A percentile compares a stretch with the other conserved stretches of the same genome.
Conservation (phyloP, 2,797 vertebrate species). For the Meriones psammophilus region DNA sequence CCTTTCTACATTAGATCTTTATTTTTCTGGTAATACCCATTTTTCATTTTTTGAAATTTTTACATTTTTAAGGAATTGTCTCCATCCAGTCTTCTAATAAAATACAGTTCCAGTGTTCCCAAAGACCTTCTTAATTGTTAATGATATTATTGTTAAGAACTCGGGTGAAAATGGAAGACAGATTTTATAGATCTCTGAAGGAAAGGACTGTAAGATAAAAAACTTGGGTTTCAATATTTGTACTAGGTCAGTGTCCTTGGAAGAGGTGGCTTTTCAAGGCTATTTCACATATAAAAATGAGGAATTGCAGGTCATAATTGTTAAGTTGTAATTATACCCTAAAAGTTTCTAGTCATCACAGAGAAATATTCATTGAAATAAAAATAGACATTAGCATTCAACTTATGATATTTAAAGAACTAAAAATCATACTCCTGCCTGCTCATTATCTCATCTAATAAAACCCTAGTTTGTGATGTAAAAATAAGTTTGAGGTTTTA, state of each 20-base stretch:
- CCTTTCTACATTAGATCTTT: neutral
- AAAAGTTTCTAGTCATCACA: neutral
- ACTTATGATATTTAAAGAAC: slow-evolving; percentile 37
- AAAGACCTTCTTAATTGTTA: slow-evolving; percentile 32
- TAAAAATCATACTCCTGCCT: slow-evolving; percentile 11
- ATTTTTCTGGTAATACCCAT: neutral
- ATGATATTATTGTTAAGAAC: neutral
- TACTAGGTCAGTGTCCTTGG: neutral
- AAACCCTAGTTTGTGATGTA: slow-evolving; percentile 50
- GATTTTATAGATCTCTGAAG: slow-evolving; percentile 27
- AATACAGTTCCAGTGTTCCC: neutral
- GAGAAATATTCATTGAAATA: slow-evolving; percentile 48
- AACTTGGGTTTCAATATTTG: neutral
- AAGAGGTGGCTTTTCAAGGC: neutral
- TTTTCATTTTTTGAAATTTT: neutral
- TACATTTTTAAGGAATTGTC: neutral
- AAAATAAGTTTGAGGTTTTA: slow-evolving; percentile 62
- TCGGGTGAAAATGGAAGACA: neutral
- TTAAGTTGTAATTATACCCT: neutral
- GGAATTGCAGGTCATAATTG: neutral
- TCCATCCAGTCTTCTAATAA: neutral
- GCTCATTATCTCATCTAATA: slow-evolving; percentile 15
- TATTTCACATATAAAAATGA: slow-evolving; percentile 12
- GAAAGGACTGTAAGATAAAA: neutral
- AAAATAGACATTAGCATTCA: slow-evolving; percentile 30